Evolutionary conservation across 2,113 vertebrate genomes (phyloP).

Genomic region (Jaculus jaculus): DNA sequence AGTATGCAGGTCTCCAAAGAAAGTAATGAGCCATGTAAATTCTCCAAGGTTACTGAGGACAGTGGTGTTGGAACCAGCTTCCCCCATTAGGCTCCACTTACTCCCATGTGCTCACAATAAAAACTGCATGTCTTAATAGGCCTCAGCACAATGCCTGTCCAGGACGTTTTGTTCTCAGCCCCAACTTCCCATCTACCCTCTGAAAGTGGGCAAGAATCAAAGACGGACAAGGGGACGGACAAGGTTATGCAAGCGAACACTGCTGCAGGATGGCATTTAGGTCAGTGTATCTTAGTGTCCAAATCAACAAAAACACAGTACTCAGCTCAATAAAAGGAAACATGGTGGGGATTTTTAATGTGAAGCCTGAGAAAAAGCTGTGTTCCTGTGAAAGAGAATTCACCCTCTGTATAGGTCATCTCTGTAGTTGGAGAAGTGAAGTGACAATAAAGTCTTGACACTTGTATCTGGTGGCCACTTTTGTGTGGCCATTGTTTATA

Average conservation of each 20-base stretch:
- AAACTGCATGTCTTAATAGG: not conserved
- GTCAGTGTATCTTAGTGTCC: not conserved
- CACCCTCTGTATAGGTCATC: not conserved
- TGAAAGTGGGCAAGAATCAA: not conserved
- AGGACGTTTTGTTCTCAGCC: not conserved
- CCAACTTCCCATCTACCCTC: not conserved
- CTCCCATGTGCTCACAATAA: not conserved
- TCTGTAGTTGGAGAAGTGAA: not conserved
- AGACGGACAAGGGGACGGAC: not conserved
- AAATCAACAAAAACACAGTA: not conserved
- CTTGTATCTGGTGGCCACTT: not conserved
- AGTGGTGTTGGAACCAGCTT: not conserved
- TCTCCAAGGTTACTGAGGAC: not conserved
- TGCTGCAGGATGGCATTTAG: not conserved
- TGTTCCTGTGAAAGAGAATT: not conserved
- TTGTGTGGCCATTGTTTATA: not conserved
- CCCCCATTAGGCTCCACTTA: not conserved
- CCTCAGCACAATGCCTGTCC: not conserved
- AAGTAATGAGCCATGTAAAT: not conserved
- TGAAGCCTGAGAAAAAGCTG: not conserved
- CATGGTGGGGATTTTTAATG: not conserved
- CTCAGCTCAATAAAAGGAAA: constrained; percentile 22
- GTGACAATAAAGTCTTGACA: not conserved
- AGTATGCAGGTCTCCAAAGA: not conserved
- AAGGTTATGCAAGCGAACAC: not conserved